Evolutionary conservation across 2,888 invertebrate species (phyloP), one percentile per base, ranked within the genome.

Genomic region (Microctonus aethiopoides): DNA sequence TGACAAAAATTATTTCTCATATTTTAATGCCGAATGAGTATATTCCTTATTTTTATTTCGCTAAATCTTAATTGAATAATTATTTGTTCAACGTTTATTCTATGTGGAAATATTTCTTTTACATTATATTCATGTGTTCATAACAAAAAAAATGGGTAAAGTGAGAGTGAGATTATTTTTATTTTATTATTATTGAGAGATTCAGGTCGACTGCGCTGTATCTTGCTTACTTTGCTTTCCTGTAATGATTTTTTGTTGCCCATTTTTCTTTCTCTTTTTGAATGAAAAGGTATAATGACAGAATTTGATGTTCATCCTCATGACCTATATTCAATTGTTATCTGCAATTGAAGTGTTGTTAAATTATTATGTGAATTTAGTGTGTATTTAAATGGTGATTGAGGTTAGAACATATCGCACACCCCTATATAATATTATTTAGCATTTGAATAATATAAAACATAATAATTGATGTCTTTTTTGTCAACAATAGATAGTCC

Each of bases 221-320:
- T 61, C n/a, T n/a, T n/a, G n/a, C 61, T 52, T 52, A 51, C 54
- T 39, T 36, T 65, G 61, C 66, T 70, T 70, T 64, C 5, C 51
- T 57, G 69, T 69, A 69, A 69, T 57, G 69, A 69, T 65, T 70
- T 66, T 66, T 41, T 51, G n/a, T 51, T 52, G 9, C 9, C 51
- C 51, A 41, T 57, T 29, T 29, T 29, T 16, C 9, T 46, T 46
- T 46, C 16, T 29, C 29, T 29, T 29, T 29, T 29, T 3, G 4
- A 29, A 7, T 29, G 29, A 29, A 7, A 29, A 11, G 16, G 16
- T 67, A 26, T n/a, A 63, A 5, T 56, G 29, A 56, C 13, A 59
- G 34, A 61, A 63, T 68, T 22, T 39, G 26, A n/a, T 16, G 56
- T 34, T 13, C n/a, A 64, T 32, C 51, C 34, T 2, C 24, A n/a